Percentiles rank a stretch among this genome's conserved stretches.
Conservation (phyloP, 2,888 invertebrate genomes). For the Heteromyza rotundicornis region DNA sequence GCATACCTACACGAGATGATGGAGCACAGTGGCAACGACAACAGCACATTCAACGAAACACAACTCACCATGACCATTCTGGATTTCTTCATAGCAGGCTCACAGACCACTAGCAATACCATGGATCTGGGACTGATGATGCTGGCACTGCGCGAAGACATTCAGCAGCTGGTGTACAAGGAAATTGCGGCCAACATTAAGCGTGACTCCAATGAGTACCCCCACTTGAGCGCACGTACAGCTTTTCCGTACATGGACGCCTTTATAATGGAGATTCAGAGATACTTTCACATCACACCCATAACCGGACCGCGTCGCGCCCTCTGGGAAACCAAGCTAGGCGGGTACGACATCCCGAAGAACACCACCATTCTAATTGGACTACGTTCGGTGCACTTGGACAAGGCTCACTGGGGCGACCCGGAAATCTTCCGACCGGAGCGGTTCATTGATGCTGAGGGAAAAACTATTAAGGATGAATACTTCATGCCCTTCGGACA, state of each 20-base stretch:
- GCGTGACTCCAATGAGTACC: slow-evolving; percentile 34
- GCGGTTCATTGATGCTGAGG: slow-evolving; percentile 65
- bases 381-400: slow-evolving; percentile 66
- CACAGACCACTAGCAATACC: slow-evolving; percentile 70
- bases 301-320: slow-evolving; percentile 67
- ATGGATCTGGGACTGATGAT: slow-evolving; percentile 69
- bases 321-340: slow-evolving; percentile 65
- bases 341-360: slow-evolving; percentile 66
- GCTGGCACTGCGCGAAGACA: slow-evolving; percentile 67
- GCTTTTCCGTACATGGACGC: slow-evolving; percentile 66
- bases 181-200: slow-evolving; percentile 64
- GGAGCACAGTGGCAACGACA: slow-evolving; percentile 25
- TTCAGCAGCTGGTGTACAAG: slow-evolving; percentile 67
- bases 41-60: slow-evolving; percentile 65
- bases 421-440: slow-evolving; percentile 71
- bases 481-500: slow-evolving; percentile 60
- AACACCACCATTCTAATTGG: slow-evolving; percentile 66
- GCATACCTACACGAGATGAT: slow-evolving; percentile 70
- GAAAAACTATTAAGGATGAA: slow-evolving; percentile 50
- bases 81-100: slow-evolving; percentile 74
- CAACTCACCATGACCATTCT: slow-evolving; percentile 71
- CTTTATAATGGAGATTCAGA: slow-evolving; percentile 67
- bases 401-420: slow-evolving; percentile 67
- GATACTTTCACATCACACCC: slow-evolving; percentile 66
- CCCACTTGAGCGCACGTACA: slow-evolving; percentile 55